Evolutionary conservation across 1,140 invertebrate genomes (phyloP).

Genomic region (Cydia fagiglandana): DNA sequence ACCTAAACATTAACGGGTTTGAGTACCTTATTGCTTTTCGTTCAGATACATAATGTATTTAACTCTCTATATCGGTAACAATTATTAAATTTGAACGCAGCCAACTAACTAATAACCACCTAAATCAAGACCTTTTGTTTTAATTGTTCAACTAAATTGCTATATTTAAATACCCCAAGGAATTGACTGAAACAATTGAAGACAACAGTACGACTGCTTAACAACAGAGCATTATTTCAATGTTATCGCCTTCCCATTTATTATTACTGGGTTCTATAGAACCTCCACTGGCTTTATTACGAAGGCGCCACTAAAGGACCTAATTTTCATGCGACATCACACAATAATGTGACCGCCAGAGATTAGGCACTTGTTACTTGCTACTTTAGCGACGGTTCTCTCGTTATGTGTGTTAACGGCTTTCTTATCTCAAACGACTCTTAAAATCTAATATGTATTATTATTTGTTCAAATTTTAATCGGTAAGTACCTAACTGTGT

Average conservation of each 20-base stretch:
- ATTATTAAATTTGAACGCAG: neutral
- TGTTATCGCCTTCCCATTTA: constrained; percentile 17
- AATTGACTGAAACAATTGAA: constrained; percentile 6
- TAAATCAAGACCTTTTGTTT: neutral
- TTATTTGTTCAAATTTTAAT: neutral
- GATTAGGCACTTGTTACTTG: constrained; percentile 56
- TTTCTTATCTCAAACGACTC: constrained; percentile 12
- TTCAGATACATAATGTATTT: no score
- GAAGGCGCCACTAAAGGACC: constrained; percentile 19
- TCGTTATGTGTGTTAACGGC: constrained; percentile 20
- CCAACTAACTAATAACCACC: neutral
- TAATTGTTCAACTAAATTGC: neutral
- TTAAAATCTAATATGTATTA: neutral
- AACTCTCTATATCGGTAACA: neutral
- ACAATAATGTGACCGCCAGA: constrained; percentile 45
- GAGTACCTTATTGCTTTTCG: no score
- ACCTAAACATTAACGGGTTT: no score
- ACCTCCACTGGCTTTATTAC: constrained; percentile 23
- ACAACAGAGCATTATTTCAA: constrained; percentile 20
- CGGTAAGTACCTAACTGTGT: constrained; percentile 6
- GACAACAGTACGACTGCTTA: neutral
- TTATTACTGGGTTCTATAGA: constrained; percentile 14
- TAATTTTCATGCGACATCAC: constrained; percentile 51
- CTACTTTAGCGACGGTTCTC: constrained; percentile 36
- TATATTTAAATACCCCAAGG: neutral